phyloP scores from a whole-genome alignment of 2,888 invertebrate genomes.

The Norana najaformis region DNA sequence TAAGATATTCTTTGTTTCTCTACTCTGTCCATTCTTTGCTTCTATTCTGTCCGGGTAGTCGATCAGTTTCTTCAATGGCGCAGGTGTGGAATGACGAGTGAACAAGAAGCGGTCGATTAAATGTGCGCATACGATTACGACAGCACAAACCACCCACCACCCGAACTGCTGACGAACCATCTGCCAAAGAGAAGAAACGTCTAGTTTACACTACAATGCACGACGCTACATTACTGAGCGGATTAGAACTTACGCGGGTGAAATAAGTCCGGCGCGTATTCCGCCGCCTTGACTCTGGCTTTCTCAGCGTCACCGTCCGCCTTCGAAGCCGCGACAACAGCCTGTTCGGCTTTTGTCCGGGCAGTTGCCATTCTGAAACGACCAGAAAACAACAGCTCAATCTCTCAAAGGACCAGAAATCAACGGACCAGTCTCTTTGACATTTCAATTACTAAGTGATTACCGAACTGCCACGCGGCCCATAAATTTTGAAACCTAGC shows the following conservation, averaged over 20 bases:
- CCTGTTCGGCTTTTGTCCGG: slow-evolving; percentile 93
- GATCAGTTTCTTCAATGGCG: too few relatives aligned
- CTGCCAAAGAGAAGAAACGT: background rate
- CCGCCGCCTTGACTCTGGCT: slow-evolving; percentile 89
- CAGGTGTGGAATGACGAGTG: too few relatives aligned
- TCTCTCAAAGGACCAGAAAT: background rate
- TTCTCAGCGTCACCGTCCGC: slow-evolving; percentile 93
- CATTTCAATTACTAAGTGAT: too few relatives aligned
- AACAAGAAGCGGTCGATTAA: too few relatives aligned
- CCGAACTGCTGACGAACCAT: background rate
- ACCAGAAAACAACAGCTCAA: background rate
- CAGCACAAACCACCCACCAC: background rate
- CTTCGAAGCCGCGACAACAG: slow-evolving; percentile 86
- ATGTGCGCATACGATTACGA: too few relatives aligned
- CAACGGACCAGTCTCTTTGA: too few relatives aligned
- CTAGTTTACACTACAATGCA: background rate
- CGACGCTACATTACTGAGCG: background rate
- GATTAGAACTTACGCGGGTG: slow-evolving; percentile 9
- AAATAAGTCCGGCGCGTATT: slow-evolving; percentile 91
- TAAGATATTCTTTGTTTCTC: background rate
- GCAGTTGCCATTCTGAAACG: slow-evolving; percentile 84
- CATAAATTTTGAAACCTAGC: too few relatives aligned
- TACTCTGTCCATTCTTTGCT: too few relatives aligned
- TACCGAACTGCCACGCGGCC: too few relatives aligned
- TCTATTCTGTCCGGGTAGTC: too few relatives aligned